A percentile compares a stretch with the other conserved stretches of the same genome.
These are phyloP conservation scores for Drosophila pectinifera DNA, from an alignment of 1,140 invertebrate genomes.

Conservation along the genomic window DNA sequence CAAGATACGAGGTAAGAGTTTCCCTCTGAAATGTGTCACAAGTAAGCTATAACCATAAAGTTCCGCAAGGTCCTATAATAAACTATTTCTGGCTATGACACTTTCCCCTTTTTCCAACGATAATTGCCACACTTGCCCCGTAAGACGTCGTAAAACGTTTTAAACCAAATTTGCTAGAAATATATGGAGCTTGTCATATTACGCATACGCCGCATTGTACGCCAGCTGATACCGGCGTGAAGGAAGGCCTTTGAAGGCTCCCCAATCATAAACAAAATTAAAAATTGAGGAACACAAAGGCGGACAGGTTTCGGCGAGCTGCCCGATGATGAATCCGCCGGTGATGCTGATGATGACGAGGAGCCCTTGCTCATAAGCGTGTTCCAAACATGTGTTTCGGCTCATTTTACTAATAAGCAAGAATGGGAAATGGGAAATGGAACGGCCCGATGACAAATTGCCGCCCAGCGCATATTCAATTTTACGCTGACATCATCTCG, in stretches of 20 bases:
- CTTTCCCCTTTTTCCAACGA: constrained; percentile 9
- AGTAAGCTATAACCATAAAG: constrained; percentile 3
- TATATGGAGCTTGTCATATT: constrained; percentile 48
- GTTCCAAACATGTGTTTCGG: constrained; percentile 68
- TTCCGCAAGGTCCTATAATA: background rate
- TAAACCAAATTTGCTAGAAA: constrained; percentile 41
- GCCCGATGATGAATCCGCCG: constrained; percentile 67
- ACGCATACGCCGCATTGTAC: constrained; percentile 55
- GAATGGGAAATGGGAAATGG: constrained; percentile 33
- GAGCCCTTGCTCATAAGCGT: constrained; percentile 20
- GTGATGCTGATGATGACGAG: constrained; percentile 46
- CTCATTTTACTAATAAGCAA: constrained; percentile 82
- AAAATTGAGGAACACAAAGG: constrained; percentile 35
- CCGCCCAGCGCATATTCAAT: constrained; percentile 55
- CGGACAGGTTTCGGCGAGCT: constrained; percentile 27
- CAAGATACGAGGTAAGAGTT: background rate
- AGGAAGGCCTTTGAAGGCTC: constrained; percentile 34
- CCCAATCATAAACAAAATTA: constrained; percentile 52
- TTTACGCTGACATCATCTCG: constrained; percentile 53
- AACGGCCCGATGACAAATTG: constrained; percentile 73
- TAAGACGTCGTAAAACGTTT: constrained; percentile 49
- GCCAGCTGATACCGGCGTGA: constrained; percentile 31
- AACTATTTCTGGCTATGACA: constrained; percentile 12
- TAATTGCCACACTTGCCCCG: constrained; percentile 25
- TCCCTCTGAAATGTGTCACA: background rate